These are phyloP conservation scores for Baryphthengus martii DNA, from an alignment of 2,113 vertebrate genomes.

Conservation along the genomic window DNA sequence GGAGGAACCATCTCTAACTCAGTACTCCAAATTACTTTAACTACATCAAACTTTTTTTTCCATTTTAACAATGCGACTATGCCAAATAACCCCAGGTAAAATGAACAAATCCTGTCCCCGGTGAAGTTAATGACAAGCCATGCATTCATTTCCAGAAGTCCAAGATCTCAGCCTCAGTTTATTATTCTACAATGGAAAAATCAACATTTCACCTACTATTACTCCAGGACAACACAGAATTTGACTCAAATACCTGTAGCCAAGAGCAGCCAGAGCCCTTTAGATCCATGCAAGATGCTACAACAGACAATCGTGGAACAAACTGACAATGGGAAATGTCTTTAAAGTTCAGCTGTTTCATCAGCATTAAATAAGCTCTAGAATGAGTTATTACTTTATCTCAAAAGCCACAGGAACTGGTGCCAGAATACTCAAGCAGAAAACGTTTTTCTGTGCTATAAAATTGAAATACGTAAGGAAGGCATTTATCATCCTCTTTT, in stretches of 20 bases:
- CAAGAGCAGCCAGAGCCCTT: neutral
- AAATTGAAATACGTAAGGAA: constrained; percentile 9
- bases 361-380: neutral
- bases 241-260: neutral
- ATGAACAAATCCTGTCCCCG: neutral
- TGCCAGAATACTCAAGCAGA: constrained; percentile 13
- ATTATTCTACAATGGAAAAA: neutral
- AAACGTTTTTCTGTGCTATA: neutral
- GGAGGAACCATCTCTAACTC: neutral
- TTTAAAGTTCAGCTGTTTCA: neutral
- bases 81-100: neutral
- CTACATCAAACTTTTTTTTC: neutral
- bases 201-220: neutral
- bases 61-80: neutral
- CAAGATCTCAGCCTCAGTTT: neutral
- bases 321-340: neutral
- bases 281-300: neutral
- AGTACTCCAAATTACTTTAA: neutral
- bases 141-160: neutral
- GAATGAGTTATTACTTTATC: constrained; percentile 8
- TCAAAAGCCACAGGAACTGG: neutral
- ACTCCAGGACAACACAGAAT: neutral
- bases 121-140: neutral
- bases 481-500: constrained; percentile 26
- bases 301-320: neutral